Conservation (phyloP, 2,113 vertebrate species). For the Argyrosomus japonicus region DNA sequence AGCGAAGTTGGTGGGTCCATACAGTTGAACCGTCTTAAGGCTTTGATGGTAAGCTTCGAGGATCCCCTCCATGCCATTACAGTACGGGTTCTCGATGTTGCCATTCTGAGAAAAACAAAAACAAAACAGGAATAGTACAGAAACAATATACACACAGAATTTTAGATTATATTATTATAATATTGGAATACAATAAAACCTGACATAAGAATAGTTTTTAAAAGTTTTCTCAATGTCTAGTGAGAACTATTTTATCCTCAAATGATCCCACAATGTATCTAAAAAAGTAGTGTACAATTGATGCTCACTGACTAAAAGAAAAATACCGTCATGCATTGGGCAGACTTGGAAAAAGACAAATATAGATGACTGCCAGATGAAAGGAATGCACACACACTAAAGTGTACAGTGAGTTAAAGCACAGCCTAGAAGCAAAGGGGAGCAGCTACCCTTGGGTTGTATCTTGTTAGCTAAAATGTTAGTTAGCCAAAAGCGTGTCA, state of each 20-base stretch:
- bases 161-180: neutral
- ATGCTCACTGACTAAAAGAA: too few species aligned
- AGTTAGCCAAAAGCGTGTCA: too few species aligned
- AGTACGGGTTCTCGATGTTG: conserved; percentile 92
- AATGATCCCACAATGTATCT: too few species aligned
- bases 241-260: too few species aligned
- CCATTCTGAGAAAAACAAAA: conserved; percentile 86
- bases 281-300: too few species aligned
- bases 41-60: conserved; percentile 95
- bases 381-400: neutral
- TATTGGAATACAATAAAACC: neutral
- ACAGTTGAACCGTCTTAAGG: conserved; percentile 96
- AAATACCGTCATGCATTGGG: too few species aligned
- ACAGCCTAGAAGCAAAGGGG: too few species aligned
- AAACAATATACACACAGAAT: neutral
- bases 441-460: too few species aligned
- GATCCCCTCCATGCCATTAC: conserved; percentile 94
- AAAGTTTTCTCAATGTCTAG: too few species aligned
- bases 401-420: too few species aligned
- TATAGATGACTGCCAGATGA: neutral
- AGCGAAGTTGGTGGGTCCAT: conserved; percentile 96
- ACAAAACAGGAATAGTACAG: neutral
- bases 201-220: neutral
- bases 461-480: neutral
- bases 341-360: neutral